Evolutionary conservation across 2,888 invertebrate genomes (phyloP), one percentile per base, ranked within the genome.

Genomic region (Epirrhoe alternata): DNA sequence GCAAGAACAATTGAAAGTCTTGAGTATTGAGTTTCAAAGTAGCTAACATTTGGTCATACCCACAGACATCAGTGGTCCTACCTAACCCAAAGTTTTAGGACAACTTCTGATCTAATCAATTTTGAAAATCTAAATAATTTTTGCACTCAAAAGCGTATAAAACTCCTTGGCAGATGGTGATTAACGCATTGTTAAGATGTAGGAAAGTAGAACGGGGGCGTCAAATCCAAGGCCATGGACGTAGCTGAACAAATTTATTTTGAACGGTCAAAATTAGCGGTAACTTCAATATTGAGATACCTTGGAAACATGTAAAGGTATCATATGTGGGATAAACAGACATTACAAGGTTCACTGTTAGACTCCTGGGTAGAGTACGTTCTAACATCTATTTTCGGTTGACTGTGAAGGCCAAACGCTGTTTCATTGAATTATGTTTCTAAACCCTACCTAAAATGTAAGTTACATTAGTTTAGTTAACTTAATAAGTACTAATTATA

Each of bases 181-280:
- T 89, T 87, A 87, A 88, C 79, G 82, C 81, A 87, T 89, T 88
- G 88, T 88, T 86, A 85, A 88, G 86, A 90, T 86, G 85, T 89
- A 86, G 86, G 83, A 89, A 90, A 90, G 88, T 90, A 87, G 90
- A 87, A 90, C 89, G 78, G 90, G 90, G 89, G 89, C 89, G 86
- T 86, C 84, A 85, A 86, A 85, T 85, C 80, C 88, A 90, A 90
- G 91, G 91, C 84, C 81, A 82, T 75, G 82, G 80, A 86, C 83
- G 83, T 84, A 81, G 82, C 86, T 83, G 82, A 86, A 86, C 86
- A 85, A 87, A 89, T 86, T 84, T 85, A 83, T 87, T 86, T 85
- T 77, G 80, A 84, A 83, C 83, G 79, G 78, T 78, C 80, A 78
- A 79, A 83, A 84, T 83, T 79, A 79, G 78, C 75, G 71, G 75